Evolutionary conservation across 2,113 vertebrate species (phyloP).

Genomic region (Bolborhynchus lineola): DNA sequence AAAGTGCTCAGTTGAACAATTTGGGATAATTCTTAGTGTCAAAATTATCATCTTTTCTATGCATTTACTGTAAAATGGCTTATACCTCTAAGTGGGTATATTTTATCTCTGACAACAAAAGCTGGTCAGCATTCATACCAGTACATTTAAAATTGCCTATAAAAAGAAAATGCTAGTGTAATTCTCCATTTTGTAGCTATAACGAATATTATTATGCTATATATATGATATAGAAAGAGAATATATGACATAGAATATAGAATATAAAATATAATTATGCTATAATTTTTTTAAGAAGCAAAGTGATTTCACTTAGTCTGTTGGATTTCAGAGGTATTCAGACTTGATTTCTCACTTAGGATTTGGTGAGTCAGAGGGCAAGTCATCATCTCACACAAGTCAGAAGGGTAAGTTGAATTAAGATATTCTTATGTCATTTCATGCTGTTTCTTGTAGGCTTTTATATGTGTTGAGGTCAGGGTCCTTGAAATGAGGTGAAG

Average conservation of each 20-base stretch:
- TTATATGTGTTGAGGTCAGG: not conserved
- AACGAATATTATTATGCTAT: not conserved
- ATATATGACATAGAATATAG: not conserved
- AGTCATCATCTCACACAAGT: not conserved
- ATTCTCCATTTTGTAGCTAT: not conserved
- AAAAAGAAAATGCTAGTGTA: not conserved
- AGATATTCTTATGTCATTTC: not conserved
- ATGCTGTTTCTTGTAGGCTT: not conserved
- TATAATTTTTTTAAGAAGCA: not conserved
- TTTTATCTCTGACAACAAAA: not conserved
- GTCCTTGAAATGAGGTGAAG: not conserved
- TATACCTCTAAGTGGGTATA: rapidly evolving
- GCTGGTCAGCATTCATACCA: not conserved
- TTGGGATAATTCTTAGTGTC: not conserved
- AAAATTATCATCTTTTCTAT: not conserved
- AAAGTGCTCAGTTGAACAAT: not conserved
- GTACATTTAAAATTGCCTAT: not conserved
- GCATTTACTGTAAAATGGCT: not conserved
- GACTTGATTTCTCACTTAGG: not conserved
- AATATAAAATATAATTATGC: not conserved
- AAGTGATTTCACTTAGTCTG: not conserved
- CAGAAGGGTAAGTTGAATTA: not conserved
- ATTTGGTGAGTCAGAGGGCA: not conserved
- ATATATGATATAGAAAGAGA: not conserved
- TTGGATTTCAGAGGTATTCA: not conserved